A percentile compares a stretch with the other conserved stretches of the same genome.
phyloP scores from a whole-genome alignment of 2,888 invertebrate species.

The Cactoblastis cactorum region DNA sequence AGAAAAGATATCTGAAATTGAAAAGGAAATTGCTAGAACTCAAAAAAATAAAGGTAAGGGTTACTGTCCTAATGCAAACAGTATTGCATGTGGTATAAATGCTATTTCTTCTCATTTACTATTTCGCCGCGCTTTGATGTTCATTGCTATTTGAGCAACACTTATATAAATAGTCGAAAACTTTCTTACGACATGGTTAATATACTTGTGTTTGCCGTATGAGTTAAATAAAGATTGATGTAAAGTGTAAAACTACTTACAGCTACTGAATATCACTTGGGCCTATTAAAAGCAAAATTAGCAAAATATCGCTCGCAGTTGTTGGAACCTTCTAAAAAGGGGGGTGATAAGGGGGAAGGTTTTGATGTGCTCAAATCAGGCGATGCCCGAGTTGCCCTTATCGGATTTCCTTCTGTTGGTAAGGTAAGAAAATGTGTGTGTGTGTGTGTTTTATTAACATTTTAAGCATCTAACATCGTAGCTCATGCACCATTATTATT shows the following conservation, averaged over 20 bases:
- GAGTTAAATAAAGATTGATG: too few relatives aligned
- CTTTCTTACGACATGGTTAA: too few relatives aligned
- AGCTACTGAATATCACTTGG: conserved; percentile 99
- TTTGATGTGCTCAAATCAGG: conserved; percentile 99
- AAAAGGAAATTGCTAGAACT: conserved; percentile 98
- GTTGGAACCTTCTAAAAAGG: conserved; percentile 95
- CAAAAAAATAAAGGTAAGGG: conserved; percentile 98
- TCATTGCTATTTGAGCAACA: too few relatives aligned
- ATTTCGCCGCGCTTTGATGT: too few relatives aligned
- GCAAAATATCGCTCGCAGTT: conserved; percentile 97
- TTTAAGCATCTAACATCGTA: too few relatives aligned
- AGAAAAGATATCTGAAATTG: conserved; percentile 99
- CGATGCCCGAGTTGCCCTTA: conserved; percentile 97
- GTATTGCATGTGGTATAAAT: too few relatives aligned
- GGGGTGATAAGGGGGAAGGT: conserved; percentile 94
- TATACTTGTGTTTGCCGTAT: too few relatives aligned
- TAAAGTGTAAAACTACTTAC: conserved; percentile 22
- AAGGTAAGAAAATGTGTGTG: conserved; percentile 86
- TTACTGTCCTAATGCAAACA: not conserved
- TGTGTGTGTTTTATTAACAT: too few relatives aligned
- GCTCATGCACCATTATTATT: too few relatives aligned
- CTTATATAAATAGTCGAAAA: too few relatives aligned
- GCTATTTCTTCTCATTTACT: too few relatives aligned
- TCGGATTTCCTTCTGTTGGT: conserved; percentile 99
- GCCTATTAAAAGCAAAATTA: conserved; percentile 96